Conservation (phyloP, 2,113 vertebrate genomes). For the Platichthys stellatus region DNA sequence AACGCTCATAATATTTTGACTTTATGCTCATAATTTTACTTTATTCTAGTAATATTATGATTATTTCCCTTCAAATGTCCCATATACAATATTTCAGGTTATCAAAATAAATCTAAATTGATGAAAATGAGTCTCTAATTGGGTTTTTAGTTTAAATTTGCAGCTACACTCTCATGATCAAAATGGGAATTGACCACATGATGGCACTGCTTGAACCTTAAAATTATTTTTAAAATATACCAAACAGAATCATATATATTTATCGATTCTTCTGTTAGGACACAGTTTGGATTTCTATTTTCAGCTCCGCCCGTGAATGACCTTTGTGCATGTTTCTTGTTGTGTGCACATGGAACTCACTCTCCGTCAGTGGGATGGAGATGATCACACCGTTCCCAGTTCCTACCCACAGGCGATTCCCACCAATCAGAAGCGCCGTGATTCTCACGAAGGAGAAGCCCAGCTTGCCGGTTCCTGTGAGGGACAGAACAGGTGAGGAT, state of each 20-base stretch:
- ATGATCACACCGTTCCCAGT: slow-evolving; percentile 98
- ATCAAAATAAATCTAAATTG: neutral
- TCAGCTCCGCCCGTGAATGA: too few relatives aligned
- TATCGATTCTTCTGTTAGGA: too few relatives aligned
- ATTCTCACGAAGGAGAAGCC: slow-evolving; percentile 99
- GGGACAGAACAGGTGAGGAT: slow-evolving; percentile 24
- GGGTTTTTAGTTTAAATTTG: neutral
- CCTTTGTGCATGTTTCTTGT: too few relatives aligned
- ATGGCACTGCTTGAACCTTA: neutral
- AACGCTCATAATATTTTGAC: too few relatives aligned
- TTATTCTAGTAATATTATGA: too few relatives aligned
- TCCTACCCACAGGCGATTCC: slow-evolving; percentile 97
- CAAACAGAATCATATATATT: too few relatives aligned
- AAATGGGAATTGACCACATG: neutral
- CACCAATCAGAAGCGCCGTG: slow-evolving; percentile 95
- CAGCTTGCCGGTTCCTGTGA: slow-evolving; percentile 93
- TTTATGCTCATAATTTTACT: too few relatives aligned
- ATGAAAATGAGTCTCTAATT: neutral
- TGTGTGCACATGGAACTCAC: slow-evolving; percentile 79
- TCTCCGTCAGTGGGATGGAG: slow-evolving; percentile 97
- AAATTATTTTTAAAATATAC: neutral
- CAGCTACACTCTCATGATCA: too few relatives aligned
- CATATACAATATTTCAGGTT: too few relatives aligned
- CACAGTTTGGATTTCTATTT: too few relatives aligned
- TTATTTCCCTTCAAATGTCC: too few relatives aligned